Base-by-base conservation (phyloP, 2,113 vertebrate species). In the Riparia riparia region DNA sequence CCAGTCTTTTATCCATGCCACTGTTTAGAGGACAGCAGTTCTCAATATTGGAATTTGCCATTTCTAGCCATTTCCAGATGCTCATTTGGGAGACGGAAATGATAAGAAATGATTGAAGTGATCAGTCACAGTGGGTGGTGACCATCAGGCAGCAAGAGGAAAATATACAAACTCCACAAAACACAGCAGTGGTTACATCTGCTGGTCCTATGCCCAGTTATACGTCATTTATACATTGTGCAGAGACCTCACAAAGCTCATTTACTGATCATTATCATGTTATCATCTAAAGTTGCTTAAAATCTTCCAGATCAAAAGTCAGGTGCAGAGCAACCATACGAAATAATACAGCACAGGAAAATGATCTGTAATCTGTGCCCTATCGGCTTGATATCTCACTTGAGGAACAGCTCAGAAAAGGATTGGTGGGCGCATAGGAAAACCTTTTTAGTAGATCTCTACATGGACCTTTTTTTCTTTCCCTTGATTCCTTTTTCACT, bases 371-470 rank as follows among this genome's bases (percentile, higher is more conserved):
- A 16, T 42, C 39, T 63, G 12, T 39, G 21, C 17, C 45, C 26
- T 82, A 3, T 26, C 25, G 54, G 9, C 10, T 47, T 80, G 58
- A 57, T 82, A 37, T 39, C 45, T n/a, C 49, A 45, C 21, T 10
- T 50, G 39, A 83, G 39, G 34, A 80, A 20, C 17, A 72, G 2
- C 26, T 63, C 34, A 37, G n/a, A 58, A 91, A 41, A 7, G 10
- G 26, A 32, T 18, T 31, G n/a, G 32, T 0, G 0, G 28, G 4
- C 32, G 12, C 6, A 9, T 3, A 71, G 47, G 17, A 22, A 78
- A 63, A 79, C 5, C 10, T 60, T 82, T 82, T 71, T 19, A 16
- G 26, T n/a, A 61, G 45, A 5, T 34, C 42, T 80, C 0, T 51
- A 1, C 39, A 4, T 37, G 17, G 26, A 58, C 25, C 19, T 7